Evolutionary conservation across 2,888 invertebrate species (phyloP).

Genomic region (Agonopterix heracliana): DNA sequence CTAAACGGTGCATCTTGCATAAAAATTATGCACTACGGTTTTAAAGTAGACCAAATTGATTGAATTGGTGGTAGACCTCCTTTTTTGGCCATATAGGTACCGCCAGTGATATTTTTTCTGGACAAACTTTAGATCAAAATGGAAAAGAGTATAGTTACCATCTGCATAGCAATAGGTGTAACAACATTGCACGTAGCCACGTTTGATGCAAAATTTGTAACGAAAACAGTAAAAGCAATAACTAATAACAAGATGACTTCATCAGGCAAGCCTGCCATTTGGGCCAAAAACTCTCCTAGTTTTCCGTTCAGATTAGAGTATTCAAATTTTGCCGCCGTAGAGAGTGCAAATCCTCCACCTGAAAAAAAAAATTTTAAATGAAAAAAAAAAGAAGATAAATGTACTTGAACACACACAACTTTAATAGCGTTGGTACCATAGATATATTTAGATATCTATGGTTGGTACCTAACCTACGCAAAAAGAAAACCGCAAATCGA

Average conservation of each 20-base stretch:
- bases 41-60: too few relatives aligned
- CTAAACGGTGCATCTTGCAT: too few relatives aligned
- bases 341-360: conserved; percentile 58
- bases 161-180: conserved; percentile 48
- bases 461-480: neutral
- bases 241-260: conserved; percentile 31
- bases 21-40: too few relatives aligned
- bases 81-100: too few relatives aligned
- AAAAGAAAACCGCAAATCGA: neutral
- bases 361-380: neutral
- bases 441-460: neutral
- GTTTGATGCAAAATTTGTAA: conserved; percentile 62
- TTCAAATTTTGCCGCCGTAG: conserved; percentile 30
- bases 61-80: too few relatives aligned
- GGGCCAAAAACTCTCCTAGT: conserved; percentile 34
- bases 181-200: conserved; percentile 56
- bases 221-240: conserved; percentile 34
- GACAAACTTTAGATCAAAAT: too few relatives aligned
- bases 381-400: neutral
- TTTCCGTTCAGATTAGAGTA: conserved; percentile 38
- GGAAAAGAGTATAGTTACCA: conserved; percentile 53
- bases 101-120: too few relatives aligned
- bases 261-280: conserved; percentile 28
- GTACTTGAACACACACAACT: neutral
- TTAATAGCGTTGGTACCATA: neutral